Conservation (phyloP, 2,113 vertebrate species). For the Cariama cristata region DNA sequence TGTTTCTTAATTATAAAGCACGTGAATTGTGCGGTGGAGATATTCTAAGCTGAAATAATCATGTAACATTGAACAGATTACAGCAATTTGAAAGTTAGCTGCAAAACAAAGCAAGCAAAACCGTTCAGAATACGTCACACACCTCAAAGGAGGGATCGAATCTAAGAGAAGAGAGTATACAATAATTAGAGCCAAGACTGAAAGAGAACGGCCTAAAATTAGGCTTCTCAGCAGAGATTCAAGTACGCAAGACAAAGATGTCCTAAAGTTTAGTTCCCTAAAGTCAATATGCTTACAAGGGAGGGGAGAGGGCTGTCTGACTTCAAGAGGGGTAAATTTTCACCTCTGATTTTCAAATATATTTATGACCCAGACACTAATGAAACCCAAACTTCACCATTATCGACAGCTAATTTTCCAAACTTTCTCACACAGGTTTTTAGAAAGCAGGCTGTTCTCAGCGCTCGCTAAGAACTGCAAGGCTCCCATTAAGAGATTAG, state of each 20-base stretch:
- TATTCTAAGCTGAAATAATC: conserved; percentile 1
- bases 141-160: neutral
- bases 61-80: neutral
- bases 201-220: neutral
- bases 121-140: neutral
- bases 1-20: neutral
- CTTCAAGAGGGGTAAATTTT: neutral
- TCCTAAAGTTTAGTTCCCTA: neutral
- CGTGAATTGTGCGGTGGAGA: neutral
- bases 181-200: neutral
- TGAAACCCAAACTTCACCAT: neutral
- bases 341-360: neutral
- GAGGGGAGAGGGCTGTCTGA: neutral
- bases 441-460: neutral
- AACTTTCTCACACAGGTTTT: neutral
- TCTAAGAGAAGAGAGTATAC: neutral
- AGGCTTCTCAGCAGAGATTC: neutral
- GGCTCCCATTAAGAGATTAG: neutral
- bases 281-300: neutral
- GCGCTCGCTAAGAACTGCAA: neutral
- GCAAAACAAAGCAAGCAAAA: conserved; percentile 15
- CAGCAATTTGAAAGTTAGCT: neutral
- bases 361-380: neutral
- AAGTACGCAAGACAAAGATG: neutral
- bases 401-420: neutral